phyloP scores from a whole-genome alignment of 1,140 invertebrate genomes.

The Drosophila littoralis region DNA sequence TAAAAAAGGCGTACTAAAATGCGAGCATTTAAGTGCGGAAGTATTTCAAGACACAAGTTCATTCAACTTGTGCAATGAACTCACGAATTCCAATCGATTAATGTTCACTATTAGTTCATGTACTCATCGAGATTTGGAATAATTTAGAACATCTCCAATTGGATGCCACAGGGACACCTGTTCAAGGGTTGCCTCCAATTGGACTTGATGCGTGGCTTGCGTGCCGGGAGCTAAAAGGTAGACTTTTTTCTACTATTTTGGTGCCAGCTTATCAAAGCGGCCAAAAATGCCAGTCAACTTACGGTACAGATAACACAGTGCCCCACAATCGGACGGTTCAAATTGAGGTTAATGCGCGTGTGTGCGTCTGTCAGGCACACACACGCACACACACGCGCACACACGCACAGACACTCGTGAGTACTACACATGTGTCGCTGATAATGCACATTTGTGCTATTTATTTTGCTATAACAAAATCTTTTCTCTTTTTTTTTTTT shows the following conservation, averaged over 20 bases:
- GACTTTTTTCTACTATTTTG: background rate
- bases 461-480: conserved; percentile 71
- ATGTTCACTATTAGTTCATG: background rate
- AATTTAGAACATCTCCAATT: background rate
- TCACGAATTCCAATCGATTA: background rate
- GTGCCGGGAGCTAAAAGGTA: conserved; percentile 1
- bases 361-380: conserved; percentile 37
- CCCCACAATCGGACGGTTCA: conserved; percentile 78
- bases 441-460: conserved; percentile 82
- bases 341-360: conserved; percentile 73
- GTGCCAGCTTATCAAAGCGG: conserved; percentile 40
- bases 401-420: conserved; percentile 1
- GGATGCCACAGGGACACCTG: background rate
- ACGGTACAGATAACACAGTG: conserved; percentile 72
- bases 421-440: conserved; percentile 58
- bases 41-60: conserved; percentile 24
- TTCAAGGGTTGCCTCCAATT: conserved; percentile 19
- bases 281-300: conserved; percentile 62
- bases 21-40: conserved; percentile 37
- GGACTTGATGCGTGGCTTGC: conserved; percentile 48
- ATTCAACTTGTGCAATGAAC: conserved; percentile 30
- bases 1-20: conserved; percentile 50
- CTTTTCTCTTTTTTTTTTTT: conserved; percentile 11
- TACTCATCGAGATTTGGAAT: conserved; percentile 39
- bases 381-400: conserved; percentile 18